Evolutionary conservation across 1,140 invertebrate genomes (phyloP), one percentile per base, ranked within the genome.

Genomic region (Drosophila jambulina): DNA sequence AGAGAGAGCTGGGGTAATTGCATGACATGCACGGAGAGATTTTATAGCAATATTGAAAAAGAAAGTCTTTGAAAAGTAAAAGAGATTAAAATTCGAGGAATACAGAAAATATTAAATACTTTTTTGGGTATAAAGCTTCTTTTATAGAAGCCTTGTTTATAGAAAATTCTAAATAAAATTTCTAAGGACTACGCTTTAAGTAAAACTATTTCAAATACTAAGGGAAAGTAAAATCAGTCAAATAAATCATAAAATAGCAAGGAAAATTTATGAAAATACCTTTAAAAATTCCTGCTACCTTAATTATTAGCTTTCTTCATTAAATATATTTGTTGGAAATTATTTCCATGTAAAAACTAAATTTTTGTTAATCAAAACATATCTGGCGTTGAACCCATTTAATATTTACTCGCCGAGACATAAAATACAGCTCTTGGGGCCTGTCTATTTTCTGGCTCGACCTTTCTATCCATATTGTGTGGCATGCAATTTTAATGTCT

Each of bases 401-500:
- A 56, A 68, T 70, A 70, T 70, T 68, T 68, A 57, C 43, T 42
- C 15, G 36, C 34, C n/a, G 23, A 61, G 32, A 61, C n/a, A 49
- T 72, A 38, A 61, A 67, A 62, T 38, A 67, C 43, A 23, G 42
- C 42, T 32, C 32, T 32, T 46, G 63, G 63, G 36, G 32, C 23
- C n/a, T 54, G 25, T 54, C 64, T 70, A 51, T 32, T 69, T 48
- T 34, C 15, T 61, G 27, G 8, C 23, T 23, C 21, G 29, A 38
- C 34, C 34, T 38, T 56, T 38, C 29, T 51, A 49, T 60, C 45
- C 78, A 63, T 54, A 67, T 72, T 71, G 65, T 63, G 76, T 84
- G 84, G 80, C 84, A 88, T 88, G 84, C 84, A 90, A 81, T 84
- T 84, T 88, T 75, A 88, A 90, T 88, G 78, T 71, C 84, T 78